Conservation (phyloP, 2,797 vertebrate species). For the Sebastes baramenuke region DNA sequence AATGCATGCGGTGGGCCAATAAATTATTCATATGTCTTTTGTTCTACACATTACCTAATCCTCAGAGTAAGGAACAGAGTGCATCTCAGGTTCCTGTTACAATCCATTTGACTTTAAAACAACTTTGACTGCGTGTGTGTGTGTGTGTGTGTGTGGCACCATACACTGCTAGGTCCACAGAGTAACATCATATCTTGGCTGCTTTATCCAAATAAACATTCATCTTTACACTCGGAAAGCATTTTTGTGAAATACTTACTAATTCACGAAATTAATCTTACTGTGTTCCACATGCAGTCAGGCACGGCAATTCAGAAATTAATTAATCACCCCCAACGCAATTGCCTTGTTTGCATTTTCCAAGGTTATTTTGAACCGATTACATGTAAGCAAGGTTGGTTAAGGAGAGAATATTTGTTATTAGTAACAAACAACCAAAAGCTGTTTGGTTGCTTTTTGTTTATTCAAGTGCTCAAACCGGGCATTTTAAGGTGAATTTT, state of each 20-base stretch:
- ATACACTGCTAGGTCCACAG: background rate
- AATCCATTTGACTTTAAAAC: constrained; percentile 87
- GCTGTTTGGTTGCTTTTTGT: constrained; percentile 24
- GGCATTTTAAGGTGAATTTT: constrained; percentile 16
- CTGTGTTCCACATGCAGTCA: constrained; percentile 53
- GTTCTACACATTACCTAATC: constrained; percentile 83
- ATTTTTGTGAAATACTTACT: constrained; percentile 49
- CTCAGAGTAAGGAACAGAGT: constrained; percentile 69
- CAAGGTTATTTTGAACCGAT: constrained; percentile 65
- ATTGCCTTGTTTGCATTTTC: constrained; percentile 64
- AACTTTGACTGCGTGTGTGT: constrained; percentile 74
- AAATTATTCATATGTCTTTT: constrained; percentile 84
- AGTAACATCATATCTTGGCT: constrained; percentile 53
- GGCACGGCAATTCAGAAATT: constrained; percentile 53
- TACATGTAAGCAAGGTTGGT: constrained; percentile 49
- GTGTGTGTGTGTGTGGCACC: background rate
- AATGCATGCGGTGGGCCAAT: constrained; percentile 65
- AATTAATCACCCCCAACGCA: constrained; percentile 67
- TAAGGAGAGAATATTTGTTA: constrained; percentile 39
- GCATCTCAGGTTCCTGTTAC: constrained; percentile 75
- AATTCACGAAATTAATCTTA: constrained; percentile 67
- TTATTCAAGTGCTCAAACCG: constrained; percentile 1
- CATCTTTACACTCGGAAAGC: constrained; percentile 52
- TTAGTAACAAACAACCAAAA: constrained; percentile 35
- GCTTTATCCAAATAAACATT: constrained; percentile 65